phyloP scores from a whole-genome alignment of 2,888 invertebrate genomes.

The Ormyrus nitidulus region DNA sequence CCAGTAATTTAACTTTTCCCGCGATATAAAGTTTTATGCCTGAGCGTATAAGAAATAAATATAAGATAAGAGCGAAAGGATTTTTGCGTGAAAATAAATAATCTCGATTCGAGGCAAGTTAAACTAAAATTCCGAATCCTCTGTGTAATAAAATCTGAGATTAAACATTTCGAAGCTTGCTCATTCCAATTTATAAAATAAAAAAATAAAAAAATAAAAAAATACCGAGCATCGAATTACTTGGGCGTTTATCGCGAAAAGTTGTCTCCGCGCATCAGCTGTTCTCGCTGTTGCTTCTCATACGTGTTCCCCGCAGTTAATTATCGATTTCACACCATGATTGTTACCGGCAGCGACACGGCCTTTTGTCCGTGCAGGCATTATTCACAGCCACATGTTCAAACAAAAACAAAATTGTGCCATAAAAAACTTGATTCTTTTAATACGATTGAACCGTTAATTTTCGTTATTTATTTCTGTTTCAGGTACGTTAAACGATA shows the following conservation, averaged over 20 bases:
- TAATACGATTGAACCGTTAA: not conserved
- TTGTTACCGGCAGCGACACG: slow-evolving; percentile 59
- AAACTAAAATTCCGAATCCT: slow-evolving; percentile 4
- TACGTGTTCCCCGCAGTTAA: slow-evolving; percentile 50
- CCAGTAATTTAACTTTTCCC: too few relatives aligned
- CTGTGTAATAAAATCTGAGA: too few relatives aligned
- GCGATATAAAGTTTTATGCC: too few relatives aligned
- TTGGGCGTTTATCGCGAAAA: not conserved
- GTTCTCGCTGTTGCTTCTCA: not conserved
- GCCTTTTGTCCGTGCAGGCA: slow-evolving; percentile 48
- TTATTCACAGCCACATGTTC: not conserved
- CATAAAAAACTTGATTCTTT: not conserved
- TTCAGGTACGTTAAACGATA: slow-evolving; percentile 59
- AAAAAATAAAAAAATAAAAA: too few relatives aligned
- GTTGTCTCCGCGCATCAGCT: not conserved
- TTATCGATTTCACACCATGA: slow-evolving; percentile 59
- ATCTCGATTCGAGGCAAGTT: slow-evolving; percentile 11
- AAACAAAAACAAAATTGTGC: too few relatives aligned
- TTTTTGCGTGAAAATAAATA: not conserved
- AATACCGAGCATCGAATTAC: too few relatives aligned
- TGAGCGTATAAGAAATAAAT: too few relatives aligned
- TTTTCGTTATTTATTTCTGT: slow-evolving; percentile 53
- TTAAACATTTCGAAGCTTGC: too few relatives aligned
- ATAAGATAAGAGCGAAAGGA: too few relatives aligned
- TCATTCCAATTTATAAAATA: too few relatives aligned